These are phyloP conservation scores for Diabrotica balteata DNA, from an alignment of 2,888 invertebrate species.

Conservation along the genomic window DNA sequence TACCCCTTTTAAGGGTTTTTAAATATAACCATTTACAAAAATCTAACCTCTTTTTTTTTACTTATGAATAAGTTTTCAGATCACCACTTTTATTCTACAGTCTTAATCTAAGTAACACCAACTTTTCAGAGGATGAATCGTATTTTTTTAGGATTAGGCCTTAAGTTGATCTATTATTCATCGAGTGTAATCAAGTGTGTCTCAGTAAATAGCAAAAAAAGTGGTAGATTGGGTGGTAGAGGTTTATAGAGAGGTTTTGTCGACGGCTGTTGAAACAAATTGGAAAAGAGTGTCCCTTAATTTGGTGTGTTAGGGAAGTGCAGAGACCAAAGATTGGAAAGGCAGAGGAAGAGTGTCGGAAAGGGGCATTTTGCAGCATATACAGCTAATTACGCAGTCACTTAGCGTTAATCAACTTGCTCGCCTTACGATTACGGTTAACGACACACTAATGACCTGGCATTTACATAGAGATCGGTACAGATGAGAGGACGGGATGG, in stretches of 20 bases:
- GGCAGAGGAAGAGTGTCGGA: slow-evolving; percentile 31
- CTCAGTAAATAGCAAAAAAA: slow-evolving; percentile 23
- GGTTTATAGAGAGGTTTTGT: slow-evolving; percentile 32
- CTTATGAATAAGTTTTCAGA: too few relatives aligned
- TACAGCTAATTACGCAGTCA: slow-evolving; percentile 64
- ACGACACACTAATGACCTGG: slow-evolving; percentile 63
- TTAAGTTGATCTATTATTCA: slow-evolving; percentile 12
- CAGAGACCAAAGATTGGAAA: slow-evolving; percentile 41
- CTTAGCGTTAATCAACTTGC: slow-evolving; percentile 64
- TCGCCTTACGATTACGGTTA: slow-evolving; percentile 63
- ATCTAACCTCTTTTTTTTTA: too few relatives aligned
- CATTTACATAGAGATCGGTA: slow-evolving; percentile 59
- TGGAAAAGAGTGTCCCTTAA: slow-evolving; percentile 51
- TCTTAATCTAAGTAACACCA: too few relatives aligned
- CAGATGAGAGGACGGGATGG: slow-evolving; percentile 41
- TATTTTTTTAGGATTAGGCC: too few relatives aligned
- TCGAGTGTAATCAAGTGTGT: slow-evolving; percentile 6
- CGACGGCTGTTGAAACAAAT: slow-evolving; percentile 40
- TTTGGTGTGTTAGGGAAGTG: slow-evolving; percentile 47
- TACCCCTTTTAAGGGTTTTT: too few relatives aligned
- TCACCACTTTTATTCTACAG: too few relatives aligned
- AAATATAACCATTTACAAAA: too few relatives aligned
- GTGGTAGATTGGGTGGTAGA: slow-evolving; percentile 6
- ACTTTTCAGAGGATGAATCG: too few relatives aligned
- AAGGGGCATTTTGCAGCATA: slow-evolving; percentile 48